Evolutionary conservation across 2,113 vertebrate species (phyloP).

Genomic region (Callaeas wilsoni): DNA sequence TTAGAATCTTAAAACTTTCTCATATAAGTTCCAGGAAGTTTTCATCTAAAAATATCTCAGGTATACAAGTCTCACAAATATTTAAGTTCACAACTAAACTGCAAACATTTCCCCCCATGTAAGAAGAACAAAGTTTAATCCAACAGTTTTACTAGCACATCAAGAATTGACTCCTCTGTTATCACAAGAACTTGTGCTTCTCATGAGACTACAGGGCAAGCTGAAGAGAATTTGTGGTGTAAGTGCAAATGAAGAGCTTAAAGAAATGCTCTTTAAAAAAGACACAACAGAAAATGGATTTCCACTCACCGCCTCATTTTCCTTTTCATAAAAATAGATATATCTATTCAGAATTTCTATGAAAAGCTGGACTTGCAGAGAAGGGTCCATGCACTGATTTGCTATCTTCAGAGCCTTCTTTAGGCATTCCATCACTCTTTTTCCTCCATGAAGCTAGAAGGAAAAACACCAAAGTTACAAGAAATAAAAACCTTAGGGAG

Average conservation of each 20-base stretch:
- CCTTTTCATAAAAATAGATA: slow-evolving; percentile 97
- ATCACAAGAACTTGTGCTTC: neutral
- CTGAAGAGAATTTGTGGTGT: neutral
- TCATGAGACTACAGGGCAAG: neutral
- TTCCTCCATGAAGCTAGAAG: slow-evolving; percentile 91
- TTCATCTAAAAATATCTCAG: neutral
- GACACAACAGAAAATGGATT: neutral
- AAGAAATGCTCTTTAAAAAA: neutral
- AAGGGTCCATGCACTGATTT: slow-evolving; percentile 99
- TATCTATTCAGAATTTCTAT: slow-evolving; percentile 99
- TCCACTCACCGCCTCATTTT: slow-evolving; percentile 91
- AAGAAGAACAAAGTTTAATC: neutral
- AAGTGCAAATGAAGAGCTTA: neutral
- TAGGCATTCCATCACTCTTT: slow-evolving; percentile 97
- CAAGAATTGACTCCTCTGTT: neutral
- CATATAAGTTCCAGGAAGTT: neutral
- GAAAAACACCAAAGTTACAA: neutral
- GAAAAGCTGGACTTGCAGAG: slow-evolving; percentile 97
- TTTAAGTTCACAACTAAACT: neutral
- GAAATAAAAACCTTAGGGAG: neutral
- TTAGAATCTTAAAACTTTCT: neutral
- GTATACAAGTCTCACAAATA: neutral
- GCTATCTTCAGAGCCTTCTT: slow-evolving; percentile 99
- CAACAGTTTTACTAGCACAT: neutral
- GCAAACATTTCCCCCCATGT: neutral